Evolutionary conservation across 2,113 vertebrate genomes (phyloP), one percentile per base, ranked within the genome.

Genomic region (Trematocara macrostoma): DNA sequence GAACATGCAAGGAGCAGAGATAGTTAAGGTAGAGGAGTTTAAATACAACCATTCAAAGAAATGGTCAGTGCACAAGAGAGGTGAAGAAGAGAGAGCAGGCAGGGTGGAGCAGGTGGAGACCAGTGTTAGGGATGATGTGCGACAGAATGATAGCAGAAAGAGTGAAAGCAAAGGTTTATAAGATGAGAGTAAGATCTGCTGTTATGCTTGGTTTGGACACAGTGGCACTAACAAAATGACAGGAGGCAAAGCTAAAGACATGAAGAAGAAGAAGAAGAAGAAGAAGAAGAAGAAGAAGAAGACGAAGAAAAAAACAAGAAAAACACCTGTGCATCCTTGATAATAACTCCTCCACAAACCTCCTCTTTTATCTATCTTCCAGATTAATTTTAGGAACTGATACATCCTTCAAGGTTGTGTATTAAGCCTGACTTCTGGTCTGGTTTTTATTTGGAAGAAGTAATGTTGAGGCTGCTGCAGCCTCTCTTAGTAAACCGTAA

Each of bases 41-140:
- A 71, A 71, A 71, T 71, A 71, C 20, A 71, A 10, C 20, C 40
- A 71, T 45, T 40, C 40, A 71, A 45, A 71, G 20, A 15, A 71
- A 45, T 20, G 14, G 20, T 26, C 40, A 16, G 40, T 26, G 20
- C 12, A 3, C 12, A 26, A 71, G 8, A 71, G 12, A 71, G 38
- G 0, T 1, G 0, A 71, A 71, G 64, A 71, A 45, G 20, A 26
- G 20, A 15, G 38, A 15, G 11, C 0, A 6, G 38, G 40, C 0
- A 67, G 61, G 7, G 61, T 67, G 61, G 61, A 67, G 61, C 35
- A 4, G 20, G 40, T 45, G 40, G 67, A 71, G 67, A 45, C 12
- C 38, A 0, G 20, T 71, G 38, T 26, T 42, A 45, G 64, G 0
- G 40, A 9, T 69, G n/a, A 26, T 15, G 7, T 45, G 38, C 42